Base-by-base conservation (phyloP, 2,888 invertebrate species). In the Trachelus tabidus region DNA sequence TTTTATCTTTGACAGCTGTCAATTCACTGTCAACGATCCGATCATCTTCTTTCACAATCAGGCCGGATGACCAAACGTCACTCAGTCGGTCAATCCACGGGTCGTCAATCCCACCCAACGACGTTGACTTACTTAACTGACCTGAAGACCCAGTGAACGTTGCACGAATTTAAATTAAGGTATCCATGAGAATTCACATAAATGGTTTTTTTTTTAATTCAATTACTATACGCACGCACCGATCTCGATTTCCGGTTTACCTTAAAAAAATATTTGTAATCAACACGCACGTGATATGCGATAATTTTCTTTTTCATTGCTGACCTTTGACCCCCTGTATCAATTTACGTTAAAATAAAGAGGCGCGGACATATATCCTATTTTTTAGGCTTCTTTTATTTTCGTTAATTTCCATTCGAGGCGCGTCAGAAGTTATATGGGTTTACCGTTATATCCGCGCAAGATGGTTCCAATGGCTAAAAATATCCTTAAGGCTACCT, bases 71-170 rank as follows among this genome's bases (percentile, higher is more conserved):
- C 56, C 56, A 23, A 23, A 23, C 9, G 23, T 56, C 56, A 56
- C 23, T 56, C 56, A 56, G 56, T 56, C 56, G 56, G 56, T 56
- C 56, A 40, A 40, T 40, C 15, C 71, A 34, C 31, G 71, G 31
- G 33, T 30, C 71, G 30, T 31, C 23, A 34, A 34, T 71, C 71
- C 71, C 33, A 34, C 71, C 71, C 31, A 71, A 34, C 12, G 31
- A 12, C 71, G 82, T 84, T 88, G 89, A 84, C 90, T 90, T 89
- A 90, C 90, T 90, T 90, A 80, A 82, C 85, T 90, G 90, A 91
- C 91, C 90, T 84, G 88, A 85, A 90, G 90, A 91, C 90, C 90
- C 88, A 90, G 87, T 90, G 87, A 89, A 86, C 84, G 85, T 83
- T 83, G 83, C 82, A 77, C 88, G 88, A 89, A 89, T 89, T 86